These are phyloP conservation scores for Pseudochaenichthys georgianus DNA, from an alignment of 2,797 vertebrate genomes.

Conservation along the genomic window DNA sequence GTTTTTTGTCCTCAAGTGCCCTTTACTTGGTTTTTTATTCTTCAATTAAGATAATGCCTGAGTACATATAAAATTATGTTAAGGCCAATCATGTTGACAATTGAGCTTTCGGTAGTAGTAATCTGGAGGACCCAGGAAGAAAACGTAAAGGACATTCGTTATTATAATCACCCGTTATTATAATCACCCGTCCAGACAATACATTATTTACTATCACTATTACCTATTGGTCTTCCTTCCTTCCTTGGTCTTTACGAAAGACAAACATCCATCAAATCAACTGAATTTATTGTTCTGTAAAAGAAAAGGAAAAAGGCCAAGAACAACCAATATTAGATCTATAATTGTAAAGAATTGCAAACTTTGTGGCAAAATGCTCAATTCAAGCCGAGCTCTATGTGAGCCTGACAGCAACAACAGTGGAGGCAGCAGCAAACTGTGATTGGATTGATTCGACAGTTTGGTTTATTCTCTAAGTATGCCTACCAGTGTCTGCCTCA, in stretches of 20 bases:
- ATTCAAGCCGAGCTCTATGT: neutral
- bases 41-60: neutral
- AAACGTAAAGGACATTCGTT: neutral
- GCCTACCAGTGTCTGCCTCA: neutral
- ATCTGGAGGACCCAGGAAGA: neutral
- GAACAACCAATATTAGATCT: too few species aligned
- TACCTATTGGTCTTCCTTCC: neutral
- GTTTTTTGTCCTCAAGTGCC: neutral
- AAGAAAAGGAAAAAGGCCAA: too few species aligned
- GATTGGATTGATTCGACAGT: neutral
- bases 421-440: neutral
- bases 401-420: neutral
- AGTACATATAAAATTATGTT: neutral
- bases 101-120: neutral
- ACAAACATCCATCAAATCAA: too few species aligned
- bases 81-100: too few species aligned
- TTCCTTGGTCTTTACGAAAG: too few species aligned
- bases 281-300: too few species aligned
- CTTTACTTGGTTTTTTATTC: neutral
- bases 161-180: too few species aligned
- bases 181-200: too few species aligned
- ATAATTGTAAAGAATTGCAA: slow-evolving; percentile 4
- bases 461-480: neutral
- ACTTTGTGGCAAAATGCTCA: neutral
- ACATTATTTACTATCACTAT: neutral